phyloP scores from a whole-genome alignment of 2,113 vertebrate species.

The Meles meles region DNA sequence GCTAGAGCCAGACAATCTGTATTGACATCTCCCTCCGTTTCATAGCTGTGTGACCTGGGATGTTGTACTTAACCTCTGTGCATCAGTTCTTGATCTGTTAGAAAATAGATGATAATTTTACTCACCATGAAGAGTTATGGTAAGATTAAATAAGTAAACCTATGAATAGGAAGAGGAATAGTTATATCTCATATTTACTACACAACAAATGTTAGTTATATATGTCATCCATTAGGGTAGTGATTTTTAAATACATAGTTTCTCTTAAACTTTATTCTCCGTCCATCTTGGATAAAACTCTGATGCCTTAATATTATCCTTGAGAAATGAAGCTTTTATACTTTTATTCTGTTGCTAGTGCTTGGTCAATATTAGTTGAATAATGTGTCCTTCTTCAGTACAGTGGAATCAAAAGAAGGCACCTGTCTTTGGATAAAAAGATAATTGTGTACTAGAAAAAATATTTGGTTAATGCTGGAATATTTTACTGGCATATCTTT shows the following conservation, averaged over 20 bases:
- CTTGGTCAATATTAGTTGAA: not conserved
- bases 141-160: not conserved
- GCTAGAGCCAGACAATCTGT: not conserved
- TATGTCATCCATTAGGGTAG: not conserved
- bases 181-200: not conserved
- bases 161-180: not conserved
- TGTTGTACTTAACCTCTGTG: not conserved
- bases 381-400: not conserved
- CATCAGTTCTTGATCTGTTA: not conserved
- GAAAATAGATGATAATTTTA: not conserved
- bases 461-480: not conserved
- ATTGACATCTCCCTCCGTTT: not conserved
- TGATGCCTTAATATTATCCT: not conserved
- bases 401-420: not conserved
- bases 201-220: not conserved
- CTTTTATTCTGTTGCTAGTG: not conserved
- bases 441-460: not conserved
- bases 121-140: not conserved
- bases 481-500: not conserved
- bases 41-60: not conserved
- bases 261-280: not conserved
- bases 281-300: not conserved
- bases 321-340: not conserved
- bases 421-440: not conserved
- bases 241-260: not conserved